A percentile compares a stretch with the other conserved stretches of the same genome.
Conservation (phyloP, 2,888 invertebrate species). For the Agrotis clavis region DNA sequence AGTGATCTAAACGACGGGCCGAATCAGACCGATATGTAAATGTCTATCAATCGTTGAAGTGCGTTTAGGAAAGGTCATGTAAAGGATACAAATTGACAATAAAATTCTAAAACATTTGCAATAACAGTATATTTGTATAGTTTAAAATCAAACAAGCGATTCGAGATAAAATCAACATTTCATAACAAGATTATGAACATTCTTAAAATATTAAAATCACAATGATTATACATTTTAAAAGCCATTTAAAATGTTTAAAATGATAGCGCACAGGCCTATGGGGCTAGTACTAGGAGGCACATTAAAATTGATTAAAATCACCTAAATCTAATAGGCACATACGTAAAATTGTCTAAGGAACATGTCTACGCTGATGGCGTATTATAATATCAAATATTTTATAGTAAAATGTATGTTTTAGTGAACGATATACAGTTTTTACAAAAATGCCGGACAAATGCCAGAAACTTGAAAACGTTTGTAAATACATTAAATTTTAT, state of each 20-base stretch:
- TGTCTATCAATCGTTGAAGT: no score
- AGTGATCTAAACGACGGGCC: no score
- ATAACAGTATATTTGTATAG: constrained; percentile 75
- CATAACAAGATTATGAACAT: constrained; percentile 59
- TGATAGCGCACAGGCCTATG: constrained; percentile 53
- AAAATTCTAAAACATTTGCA: constrained; percentile 34
- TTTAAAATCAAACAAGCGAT: constrained; percentile 81
- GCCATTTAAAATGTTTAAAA: constrained; percentile 69
- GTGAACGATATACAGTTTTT: constrained; percentile 25
- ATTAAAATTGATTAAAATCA: constrained; percentile 82
- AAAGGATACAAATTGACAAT: neutral
- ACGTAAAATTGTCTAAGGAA: constrained; percentile 76
- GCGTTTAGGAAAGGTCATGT: no score
- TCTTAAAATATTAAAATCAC: constrained; percentile 80
- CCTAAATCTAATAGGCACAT: constrained; percentile 76
- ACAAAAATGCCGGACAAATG: constrained; percentile 27
- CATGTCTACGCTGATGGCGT: constrained; percentile 80
- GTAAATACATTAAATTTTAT: constrained; percentile 17
- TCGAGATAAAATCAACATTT: constrained; percentile 81
- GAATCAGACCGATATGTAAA: no score
- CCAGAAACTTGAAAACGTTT: constrained; percentile 12
- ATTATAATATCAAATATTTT: constrained; percentile 55
- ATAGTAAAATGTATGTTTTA: constrained; percentile 44
- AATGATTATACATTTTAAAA: constrained; percentile 75
- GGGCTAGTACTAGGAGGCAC: constrained; percentile 71